Base-by-base conservation (phyloP, 2,888 invertebrate species). In the Cabera pusaria region DNA sequence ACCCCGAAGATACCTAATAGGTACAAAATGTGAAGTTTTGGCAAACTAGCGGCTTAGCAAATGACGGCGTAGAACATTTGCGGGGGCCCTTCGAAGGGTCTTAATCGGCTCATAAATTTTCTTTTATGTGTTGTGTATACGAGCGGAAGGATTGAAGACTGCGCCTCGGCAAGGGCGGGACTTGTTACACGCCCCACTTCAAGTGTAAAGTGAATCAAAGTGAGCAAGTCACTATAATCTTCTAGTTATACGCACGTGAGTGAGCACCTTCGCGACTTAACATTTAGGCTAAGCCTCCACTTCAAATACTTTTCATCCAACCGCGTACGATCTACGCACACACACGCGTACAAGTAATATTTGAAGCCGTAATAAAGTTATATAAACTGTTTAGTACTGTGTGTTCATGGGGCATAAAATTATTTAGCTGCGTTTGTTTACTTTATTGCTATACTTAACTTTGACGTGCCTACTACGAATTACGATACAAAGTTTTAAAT, bases 61-160 rank as follows among this genome's bases (percentile, higher is more conserved):
- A 77, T 70, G 78, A 69, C 70, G 71, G 67, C 59, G 57, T 51
- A 65, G 69, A 70, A 64, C 72, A 73, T 80, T 77, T 72, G 77
- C 57, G 78, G 76, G 57, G 57, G 66, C 69, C 73, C 72, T 72
- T 68, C 69, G 62, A 70, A 71, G 71, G 75, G 71, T 70, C 72
- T 74, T 76, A 77, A 81, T 73, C 78, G 78, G 70, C 56, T 74
- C 60, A 80, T 81, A 77, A 74, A 81, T 80, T 76, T 72, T 67
- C 65, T 77, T 81, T 76, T 77, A 76, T 78, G 72, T 64, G 63
- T 62, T 52, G 54, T 72, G 61, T 75, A 64, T 64, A 70, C 63
- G 52, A 47, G 56, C 46, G 55, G 56, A 56, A 54, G 50, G 54
- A 60, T 59, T 49, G 52, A 53, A 56, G 45, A 53, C 47, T 49